Base-by-base conservation (phyloP, 2,888 invertebrate genomes). In the Lingula anatina region DNA sequence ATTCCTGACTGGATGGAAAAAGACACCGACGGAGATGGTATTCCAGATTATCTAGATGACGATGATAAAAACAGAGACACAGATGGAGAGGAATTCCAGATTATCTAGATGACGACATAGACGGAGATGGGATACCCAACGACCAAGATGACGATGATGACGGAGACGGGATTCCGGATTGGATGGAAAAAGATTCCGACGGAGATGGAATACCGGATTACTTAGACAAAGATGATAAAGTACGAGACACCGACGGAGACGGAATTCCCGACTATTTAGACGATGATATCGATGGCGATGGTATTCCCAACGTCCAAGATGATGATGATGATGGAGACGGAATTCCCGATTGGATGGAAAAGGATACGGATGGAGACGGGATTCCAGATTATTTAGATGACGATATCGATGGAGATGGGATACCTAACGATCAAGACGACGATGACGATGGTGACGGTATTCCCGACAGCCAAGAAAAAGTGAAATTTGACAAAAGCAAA, bases 81-180 rank as follows among this genome's bases (percentile, higher is more conserved):
- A 20, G 66, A 68, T 53, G 65, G 64, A 2, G 66, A 70, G 66
- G 68, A 7, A 64, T 66, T 31, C 66, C 67, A 26, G 64, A 66
- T 44, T 47, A 57, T 31, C 31, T 56, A 7, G 59, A 60, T 26
- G 47, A 50, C 28, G 61, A 63, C 38, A 54, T 53, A 44, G 66
- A 69, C 47, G 61, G 61, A 31, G 66, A 68, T 53, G 67, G 66
- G n/a, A 64, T 68, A 37, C 64, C 64, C 21, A 59, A 51, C 35
- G 23, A 53, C 28, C 36, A 36, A 36, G 64, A 57, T 31, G 55
- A 56, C 38, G 53, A 50, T 36, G 54, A 45, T 37, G 59, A 69
- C 46, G 61, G 61, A 31, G 66, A 68, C 52, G 67, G 66, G 18
- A 64, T 68, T 39, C 64, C 62, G 18, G 60, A 51, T 40, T 23